Evolutionary conservation across 2,888 invertebrate genomes (phyloP).

Genomic region (Acanthosepion pharaonis): DNA sequence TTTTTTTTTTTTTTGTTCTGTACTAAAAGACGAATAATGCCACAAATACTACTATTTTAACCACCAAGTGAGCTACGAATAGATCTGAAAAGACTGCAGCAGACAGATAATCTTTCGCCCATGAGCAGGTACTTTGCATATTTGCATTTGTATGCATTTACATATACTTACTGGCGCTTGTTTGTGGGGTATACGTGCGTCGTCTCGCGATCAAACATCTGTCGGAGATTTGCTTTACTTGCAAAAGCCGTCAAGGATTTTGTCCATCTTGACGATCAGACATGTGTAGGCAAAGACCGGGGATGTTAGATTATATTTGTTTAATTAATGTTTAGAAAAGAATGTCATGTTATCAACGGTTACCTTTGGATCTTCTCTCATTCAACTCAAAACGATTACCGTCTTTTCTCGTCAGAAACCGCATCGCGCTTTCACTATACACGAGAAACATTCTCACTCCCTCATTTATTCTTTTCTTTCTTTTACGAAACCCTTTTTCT

Average conservation of each 20-base stretch:
- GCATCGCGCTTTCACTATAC: neutral
- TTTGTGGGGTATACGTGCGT: neutral
- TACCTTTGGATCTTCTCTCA: neutral
- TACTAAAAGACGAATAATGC: too few relatives aligned
- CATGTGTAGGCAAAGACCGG: neutral
- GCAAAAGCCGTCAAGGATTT: neutral
- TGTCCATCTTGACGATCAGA: neutral
- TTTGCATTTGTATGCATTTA: neutral
- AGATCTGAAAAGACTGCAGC: too few relatives aligned
- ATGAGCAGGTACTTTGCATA: neutral
- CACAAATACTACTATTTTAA: too few relatives aligned
- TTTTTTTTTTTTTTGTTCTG: too few relatives aligned
- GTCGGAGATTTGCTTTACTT: neutral
- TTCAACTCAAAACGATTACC: neutral
- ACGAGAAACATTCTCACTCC: neutral
- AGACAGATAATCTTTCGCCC: neutral
- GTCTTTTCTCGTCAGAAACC: neutral
- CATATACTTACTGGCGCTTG: neutral
- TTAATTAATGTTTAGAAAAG: conserved; percentile 22
- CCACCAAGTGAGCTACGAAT: too few relatives aligned
- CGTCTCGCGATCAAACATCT: neutral
- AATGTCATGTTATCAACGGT: neutral
- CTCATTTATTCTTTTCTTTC: too few relatives aligned
- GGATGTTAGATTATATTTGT: neutral
- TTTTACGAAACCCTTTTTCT: too few relatives aligned